These are phyloP conservation scores for Spodoptera picta DNA, from an alignment of 2,888 invertebrate genomes.

Conservation along the genomic window DNA sequence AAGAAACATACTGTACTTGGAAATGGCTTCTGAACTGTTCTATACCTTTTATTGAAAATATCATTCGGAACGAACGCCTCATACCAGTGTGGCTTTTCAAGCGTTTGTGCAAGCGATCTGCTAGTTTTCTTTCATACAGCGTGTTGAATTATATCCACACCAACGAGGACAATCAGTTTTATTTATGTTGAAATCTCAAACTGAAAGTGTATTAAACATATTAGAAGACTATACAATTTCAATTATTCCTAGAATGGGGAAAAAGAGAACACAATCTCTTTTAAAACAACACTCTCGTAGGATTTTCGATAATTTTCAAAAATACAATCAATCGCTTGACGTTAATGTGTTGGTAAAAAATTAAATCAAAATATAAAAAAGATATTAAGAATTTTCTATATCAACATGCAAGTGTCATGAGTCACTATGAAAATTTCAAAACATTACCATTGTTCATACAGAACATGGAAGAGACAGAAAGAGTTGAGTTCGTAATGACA, in stretches of 20 bases:
- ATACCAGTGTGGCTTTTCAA: conserved; percentile 55
- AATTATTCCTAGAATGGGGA: conserved; percentile 48
- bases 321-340: conserved; percentile 59
- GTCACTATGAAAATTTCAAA: conserved; percentile 50
- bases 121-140: conserved; percentile 60
- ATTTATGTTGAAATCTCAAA: conserved; percentile 59
- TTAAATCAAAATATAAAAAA: conserved; percentile 57
- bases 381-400: conserved; percentile 66
- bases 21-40: conserved; percentile 80
- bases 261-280: conserved; percentile 65
- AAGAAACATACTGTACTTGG: conserved; percentile 57
- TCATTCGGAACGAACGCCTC: conserved; percentile 34
- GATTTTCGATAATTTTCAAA: conserved; percentile 67
- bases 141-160: background rate
- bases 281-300: conserved; percentile 68
- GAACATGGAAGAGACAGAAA: conserved; percentile 64
- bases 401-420: conserved; percentile 58
- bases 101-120: conserved; percentile 70
- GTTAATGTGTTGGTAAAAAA: conserved; percentile 67
- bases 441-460: conserved; percentile 68
- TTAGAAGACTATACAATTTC: conserved; percentile 47
- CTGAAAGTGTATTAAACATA: conserved; percentile 64
- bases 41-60: conserved; percentile 65
- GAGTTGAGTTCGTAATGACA: conserved; percentile 71
- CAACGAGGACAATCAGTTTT: conserved; percentile 13